phyloP scores from a whole-genome alignment of 2,113 vertebrate species.

The Prunella himalayana region DNA sequence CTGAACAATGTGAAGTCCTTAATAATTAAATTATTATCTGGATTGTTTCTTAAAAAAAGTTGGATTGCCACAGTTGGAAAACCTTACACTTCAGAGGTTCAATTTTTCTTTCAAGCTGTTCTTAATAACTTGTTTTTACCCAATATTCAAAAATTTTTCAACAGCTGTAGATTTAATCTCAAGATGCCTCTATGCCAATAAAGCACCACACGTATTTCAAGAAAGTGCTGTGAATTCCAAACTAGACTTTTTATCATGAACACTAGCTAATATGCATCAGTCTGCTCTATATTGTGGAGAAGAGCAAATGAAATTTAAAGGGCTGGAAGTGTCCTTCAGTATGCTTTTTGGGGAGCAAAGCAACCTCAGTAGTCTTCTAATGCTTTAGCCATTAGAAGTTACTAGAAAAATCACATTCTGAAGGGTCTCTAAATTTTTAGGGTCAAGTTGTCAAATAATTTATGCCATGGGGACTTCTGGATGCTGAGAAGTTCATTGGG shows the following conservation, averaged over 20 bases:
- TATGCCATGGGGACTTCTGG: not conserved
- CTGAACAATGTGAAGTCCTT: not conserved
- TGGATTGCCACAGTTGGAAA: not conserved
- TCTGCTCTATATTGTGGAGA: not conserved
- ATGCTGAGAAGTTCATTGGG: not conserved
- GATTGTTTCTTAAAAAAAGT: not conserved
- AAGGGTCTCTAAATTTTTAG: not conserved
- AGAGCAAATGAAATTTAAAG: not conserved
- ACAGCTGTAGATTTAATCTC: not conserved
- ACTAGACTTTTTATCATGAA: not conserved
- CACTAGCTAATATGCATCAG: not conserved
- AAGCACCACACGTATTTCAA: conserved; percentile 8
- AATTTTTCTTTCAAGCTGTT: not conserved
- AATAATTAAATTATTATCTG: not conserved
- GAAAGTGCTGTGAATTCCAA: not conserved
- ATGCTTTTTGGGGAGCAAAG: not conserved
- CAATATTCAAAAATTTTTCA: not conserved
- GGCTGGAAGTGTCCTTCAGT: not conserved
- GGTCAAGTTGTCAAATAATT: not conserved
- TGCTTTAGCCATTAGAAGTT: not conserved
- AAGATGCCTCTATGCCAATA: not conserved
- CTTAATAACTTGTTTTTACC: not conserved
- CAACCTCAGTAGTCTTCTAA: not conserved
- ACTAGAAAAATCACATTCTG: not conserved
- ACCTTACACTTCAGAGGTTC: not conserved